Conservation (phyloP, 2,113 vertebrate species). For the Erpornis zantholeuca region DNA sequence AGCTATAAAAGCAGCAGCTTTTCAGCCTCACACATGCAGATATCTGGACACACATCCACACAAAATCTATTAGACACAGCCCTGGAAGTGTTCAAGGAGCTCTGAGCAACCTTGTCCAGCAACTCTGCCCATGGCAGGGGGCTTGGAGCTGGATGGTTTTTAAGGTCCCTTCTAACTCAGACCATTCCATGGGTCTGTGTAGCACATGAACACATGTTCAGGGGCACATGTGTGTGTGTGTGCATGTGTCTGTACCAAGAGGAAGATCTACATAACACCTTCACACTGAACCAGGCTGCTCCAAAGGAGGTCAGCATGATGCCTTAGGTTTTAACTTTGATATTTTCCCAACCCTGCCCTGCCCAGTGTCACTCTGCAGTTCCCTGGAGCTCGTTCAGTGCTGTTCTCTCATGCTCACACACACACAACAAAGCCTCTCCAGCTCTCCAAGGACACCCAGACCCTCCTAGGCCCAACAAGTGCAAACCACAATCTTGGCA, state of each 20-base stretch:
- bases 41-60: background rate
- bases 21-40: background rate
- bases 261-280: background rate
- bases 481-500: too few relatives aligned
- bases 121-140: too few relatives aligned
- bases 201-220: background rate
- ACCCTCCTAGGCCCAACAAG: too few relatives aligned
- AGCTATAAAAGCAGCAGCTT: background rate
- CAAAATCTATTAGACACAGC: fast-evolving
- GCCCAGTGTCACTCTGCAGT: too few relatives aligned
- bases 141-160: background rate
- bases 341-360: too few relatives aligned
- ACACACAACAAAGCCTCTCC: too few relatives aligned
- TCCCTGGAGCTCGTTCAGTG: too few relatives aligned
- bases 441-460: too few relatives aligned
- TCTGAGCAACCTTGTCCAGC: background rate
- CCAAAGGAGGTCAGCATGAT: background rate
- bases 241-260: background rate
- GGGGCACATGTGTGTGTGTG: too few relatives aligned
- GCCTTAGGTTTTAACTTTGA: too few relatives aligned
- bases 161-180: background rate
- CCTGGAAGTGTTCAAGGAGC: background rate
- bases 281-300: background rate
- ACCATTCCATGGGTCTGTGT: too few relatives aligned
- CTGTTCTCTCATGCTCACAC: too few relatives aligned